Conservation (phyloP, 2,797 vertebrate genomes). For the Anomalospiza imberbis region DNA sequence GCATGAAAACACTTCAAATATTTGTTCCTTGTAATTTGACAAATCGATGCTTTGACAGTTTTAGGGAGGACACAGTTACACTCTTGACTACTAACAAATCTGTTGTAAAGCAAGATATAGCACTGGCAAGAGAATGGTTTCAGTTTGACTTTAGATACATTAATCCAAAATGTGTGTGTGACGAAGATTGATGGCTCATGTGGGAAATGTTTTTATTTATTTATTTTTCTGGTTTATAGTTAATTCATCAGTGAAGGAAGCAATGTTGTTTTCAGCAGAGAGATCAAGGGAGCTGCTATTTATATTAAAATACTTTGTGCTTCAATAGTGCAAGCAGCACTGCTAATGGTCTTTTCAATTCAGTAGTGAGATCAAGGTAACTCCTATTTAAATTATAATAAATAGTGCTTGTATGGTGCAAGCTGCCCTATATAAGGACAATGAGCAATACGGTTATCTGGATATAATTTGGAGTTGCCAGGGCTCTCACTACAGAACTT, state of each 20-base stretch:
- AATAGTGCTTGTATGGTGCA: constrained; percentile 24
- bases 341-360: constrained; percentile 65
- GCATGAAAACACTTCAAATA: not conserved
- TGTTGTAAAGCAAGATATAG: not conserved
- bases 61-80: not conserved
- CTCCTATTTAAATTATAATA: constrained; percentile 63
- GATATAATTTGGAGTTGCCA: constrained; percentile 37
- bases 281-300: constrained; percentile 63
- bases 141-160: constrained; percentile 14
- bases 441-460: constrained; percentile 14
- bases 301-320: constrained; percentile 61
- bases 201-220: constrained; percentile 39
- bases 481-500: constrained; percentile 35
- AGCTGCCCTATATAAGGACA: constrained; percentile 35
- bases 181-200: constrained; percentile 32
- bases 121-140: not conserved
- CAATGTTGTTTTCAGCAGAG: constrained; percentile 28
- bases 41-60: constrained; percentile 1
- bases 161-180: not conserved
- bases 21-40: not conserved
- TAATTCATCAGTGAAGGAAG: constrained; percentile 50
- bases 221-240: constrained; percentile 41
- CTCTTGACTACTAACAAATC: not conserved
- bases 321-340: constrained; percentile 31
- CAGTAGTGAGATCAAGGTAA: constrained; percentile 59